Evolutionary conservation across 2,888 invertebrate genomes (phyloP), one percentile per base, ranked within the genome.

Genomic region (Diloba caeruleocephala): DNA sequence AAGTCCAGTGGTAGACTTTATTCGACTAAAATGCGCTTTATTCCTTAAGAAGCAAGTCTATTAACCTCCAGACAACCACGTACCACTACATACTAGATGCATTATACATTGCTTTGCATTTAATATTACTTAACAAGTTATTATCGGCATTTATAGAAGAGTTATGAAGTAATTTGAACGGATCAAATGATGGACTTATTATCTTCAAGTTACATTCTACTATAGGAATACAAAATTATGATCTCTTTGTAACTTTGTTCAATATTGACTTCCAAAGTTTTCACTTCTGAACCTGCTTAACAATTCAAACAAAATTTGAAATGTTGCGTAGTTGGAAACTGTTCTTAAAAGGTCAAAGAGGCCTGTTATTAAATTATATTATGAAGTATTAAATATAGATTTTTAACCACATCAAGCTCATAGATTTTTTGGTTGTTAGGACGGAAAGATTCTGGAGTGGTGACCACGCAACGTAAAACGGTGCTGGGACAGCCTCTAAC

Each of bases 121-220:
- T 14, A 34, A 58, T 42, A 39, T 44, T 10, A 43, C 38, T 62
- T 56, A 0, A 1, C 29, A 63, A 50, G 29, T 61, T 51, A 56
- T 38, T 17, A 38, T 25, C 28, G 29, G 14, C 32, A 50, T 63
- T 60, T 51, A 52, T 43, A 46, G 59, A 25, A 29, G 70, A 41
- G 60, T 70, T 8, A 7, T 19, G 33, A 49, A 62, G 52, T 55
- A 69, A 60, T 65, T 68, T 41, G 15, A 51, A 71, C 44, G 53
- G 64, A 71, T 70, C 67, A 70, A 71, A 70, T 64, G 55, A 53
- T 58, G 53, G 39, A 44, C 50, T 63, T 62, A 51, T 57, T 62
- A 63, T 63, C 54, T 60, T 9, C 26, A 25, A 55, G 50, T 44
- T 32, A 67, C 48, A 64, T 59, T 70, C 23, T 32, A 31, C 26